Conservation (phyloP, 2,113 vertebrate species). For the Grus americana region DNA sequence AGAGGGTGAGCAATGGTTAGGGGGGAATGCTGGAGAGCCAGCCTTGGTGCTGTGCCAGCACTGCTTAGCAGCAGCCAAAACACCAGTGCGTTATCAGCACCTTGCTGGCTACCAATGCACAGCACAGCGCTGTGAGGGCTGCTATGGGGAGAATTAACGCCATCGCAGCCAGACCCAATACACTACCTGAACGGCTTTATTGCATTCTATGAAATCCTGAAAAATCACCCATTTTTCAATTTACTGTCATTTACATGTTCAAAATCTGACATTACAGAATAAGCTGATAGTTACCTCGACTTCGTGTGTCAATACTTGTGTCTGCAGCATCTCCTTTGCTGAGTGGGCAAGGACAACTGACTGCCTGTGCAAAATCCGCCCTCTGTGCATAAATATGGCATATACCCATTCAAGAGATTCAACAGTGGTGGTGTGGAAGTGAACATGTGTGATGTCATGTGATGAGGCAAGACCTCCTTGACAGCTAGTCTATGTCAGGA, state of each 20-base stretch:
- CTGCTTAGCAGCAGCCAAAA: too few species aligned
- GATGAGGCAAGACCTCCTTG: too few species aligned
- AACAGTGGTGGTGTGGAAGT: too few species aligned
- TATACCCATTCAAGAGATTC: background rate
- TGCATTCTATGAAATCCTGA: background rate
- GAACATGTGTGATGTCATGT: background rate
- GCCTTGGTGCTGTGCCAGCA: too few species aligned
- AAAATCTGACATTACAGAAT: background rate
- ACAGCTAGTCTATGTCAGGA: too few species aligned
- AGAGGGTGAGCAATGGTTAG: too few species aligned
- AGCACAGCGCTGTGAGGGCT: too few species aligned
- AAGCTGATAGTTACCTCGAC: background rate
- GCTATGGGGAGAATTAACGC: too few species aligned
- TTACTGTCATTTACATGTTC: background rate
- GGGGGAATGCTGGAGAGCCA: too few species aligned
- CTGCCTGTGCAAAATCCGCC: background rate
- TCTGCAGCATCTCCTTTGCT: background rate
- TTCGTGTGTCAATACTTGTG: background rate
- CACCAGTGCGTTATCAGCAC: too few species aligned
- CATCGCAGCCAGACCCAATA: too few species aligned
- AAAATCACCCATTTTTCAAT: background rate
- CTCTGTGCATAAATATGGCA: rapidly evolving
- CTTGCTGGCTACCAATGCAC: too few species aligned
- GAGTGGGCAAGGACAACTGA: background rate
- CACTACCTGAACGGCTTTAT: background rate